phyloP scores from a whole-genome alignment of 64 coral and sea anemone genomes.

The Cladopsammia gracilis region DNA sequence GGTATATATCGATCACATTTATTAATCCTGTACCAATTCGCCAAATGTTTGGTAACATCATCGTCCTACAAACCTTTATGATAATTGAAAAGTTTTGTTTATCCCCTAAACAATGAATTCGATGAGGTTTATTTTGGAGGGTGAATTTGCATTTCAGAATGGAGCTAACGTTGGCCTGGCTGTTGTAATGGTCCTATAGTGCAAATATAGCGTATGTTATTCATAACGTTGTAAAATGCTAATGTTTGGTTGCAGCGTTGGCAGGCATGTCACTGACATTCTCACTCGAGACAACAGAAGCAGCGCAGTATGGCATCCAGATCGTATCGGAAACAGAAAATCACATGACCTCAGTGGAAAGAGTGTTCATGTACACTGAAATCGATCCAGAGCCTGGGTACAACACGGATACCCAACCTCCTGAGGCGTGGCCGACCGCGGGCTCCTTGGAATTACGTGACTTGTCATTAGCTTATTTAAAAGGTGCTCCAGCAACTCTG shows the following conservation, averaged over 20 bases:
- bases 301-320: slow-evolving; percentile 33
- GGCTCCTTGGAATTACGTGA: slow-evolving; percentile 53
- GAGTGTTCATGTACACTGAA: slow-evolving; percentile 57
- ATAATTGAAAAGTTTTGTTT: too few relatives aligned
- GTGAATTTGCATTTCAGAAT: too few relatives aligned
- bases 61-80: too few relatives aligned
- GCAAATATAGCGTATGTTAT: too few relatives aligned
- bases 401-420: slow-evolving; percentile 36
- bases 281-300: slow-evolving; percentile 26
- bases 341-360: slow-evolving; percentile 65
- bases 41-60: too few relatives aligned
- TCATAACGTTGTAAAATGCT: too few relatives aligned
- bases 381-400: slow-evolving; percentile 69
- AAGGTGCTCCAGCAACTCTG: slow-evolving; percentile 37
- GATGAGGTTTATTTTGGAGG: too few relatives aligned
- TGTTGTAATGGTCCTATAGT: too few relatives aligned
- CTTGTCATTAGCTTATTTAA: slow-evolving; percentile 52
- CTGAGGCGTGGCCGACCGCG: slow-evolving; percentile 59
- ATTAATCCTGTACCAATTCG: too few relatives aligned
- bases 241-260: too few relatives aligned
- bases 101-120: too few relatives aligned
- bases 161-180: too few relatives aligned
- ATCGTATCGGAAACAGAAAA: slow-evolving; percentile 49
- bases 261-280: slow-evolving; percentile 63
- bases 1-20: neutral